A percentile compares a stretch with the other conserved stretches of the same genome.
Evolutionary conservation across 1,140 invertebrate species (phyloP).

Genomic region (Ceratina japonica): DNA sequence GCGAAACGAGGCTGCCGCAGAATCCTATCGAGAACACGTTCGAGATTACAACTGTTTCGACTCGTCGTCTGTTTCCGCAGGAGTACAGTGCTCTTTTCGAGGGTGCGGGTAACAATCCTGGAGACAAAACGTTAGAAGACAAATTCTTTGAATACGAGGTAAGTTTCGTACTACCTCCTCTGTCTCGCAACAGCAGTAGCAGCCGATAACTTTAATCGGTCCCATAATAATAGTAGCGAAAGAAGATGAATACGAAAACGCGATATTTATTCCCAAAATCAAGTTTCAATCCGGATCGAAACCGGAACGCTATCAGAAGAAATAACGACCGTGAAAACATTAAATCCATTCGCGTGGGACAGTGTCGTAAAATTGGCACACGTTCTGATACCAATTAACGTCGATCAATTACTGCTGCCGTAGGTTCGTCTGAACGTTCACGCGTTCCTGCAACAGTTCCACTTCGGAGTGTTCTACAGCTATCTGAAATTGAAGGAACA

Average conservation of each 20-base stretch:
- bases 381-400: background rate
- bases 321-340: too few species aligned
- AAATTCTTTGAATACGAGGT: slow-evolving; percentile 99
- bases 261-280: too few species aligned
- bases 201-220: too few species aligned
- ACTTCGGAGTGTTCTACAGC: slow-evolving; percentile 99
- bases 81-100: slow-evolving; percentile 99
- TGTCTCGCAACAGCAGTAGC: too few species aligned
- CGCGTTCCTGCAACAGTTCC: slow-evolving; percentile 99
- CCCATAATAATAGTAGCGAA: too few species aligned
- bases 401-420: slow-evolving; percentile 74
- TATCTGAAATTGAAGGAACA: slow-evolving; percentile 99
- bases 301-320: too few species aligned
- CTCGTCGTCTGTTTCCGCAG: too few species aligned
- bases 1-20: too few species aligned
- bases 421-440: slow-evolving; percentile 97
- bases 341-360: background rate
- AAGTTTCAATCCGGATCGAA: too few species aligned
- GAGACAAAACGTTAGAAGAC: slow-evolving; percentile 99
- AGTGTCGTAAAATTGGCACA: slow-evolving; percentile 7
- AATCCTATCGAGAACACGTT: slow-evolving; percentile 5
- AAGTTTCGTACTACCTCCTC: slow-evolving; percentile 31
- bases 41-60: slow-evolving; percentile 79
- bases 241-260: too few species aligned
- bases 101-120: slow-evolving; percentile 97